Evolutionary conservation across 2,797 vertebrate genomes (phyloP).

Genomic region (Psittacula echo): DNA sequence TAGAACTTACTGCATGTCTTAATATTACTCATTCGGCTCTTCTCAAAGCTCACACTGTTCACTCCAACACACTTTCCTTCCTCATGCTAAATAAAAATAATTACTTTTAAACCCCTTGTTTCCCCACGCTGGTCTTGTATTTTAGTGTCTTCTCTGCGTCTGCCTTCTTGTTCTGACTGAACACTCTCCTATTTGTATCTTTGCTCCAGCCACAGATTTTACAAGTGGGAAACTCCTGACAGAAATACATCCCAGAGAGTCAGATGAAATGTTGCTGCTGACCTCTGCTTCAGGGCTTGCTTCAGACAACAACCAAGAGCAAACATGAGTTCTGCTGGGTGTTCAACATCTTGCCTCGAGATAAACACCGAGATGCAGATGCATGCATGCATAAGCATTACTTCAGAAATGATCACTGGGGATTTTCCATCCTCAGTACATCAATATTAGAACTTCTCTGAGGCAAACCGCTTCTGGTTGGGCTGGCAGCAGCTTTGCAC

Average conservation of each 20-base stretch:
- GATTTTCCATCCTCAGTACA: background rate
- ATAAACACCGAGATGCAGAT: background rate
- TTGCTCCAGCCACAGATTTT: background rate
- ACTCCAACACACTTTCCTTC: background rate
- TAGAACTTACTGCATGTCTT: accelerated
- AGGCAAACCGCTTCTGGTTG: background rate
- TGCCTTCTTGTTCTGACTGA: background rate
- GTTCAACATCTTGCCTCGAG: background rate
- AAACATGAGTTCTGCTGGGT: background rate
- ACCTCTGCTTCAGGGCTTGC: background rate
- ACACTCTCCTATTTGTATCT: background rate
- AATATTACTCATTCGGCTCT: background rate
- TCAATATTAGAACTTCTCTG: background rate
- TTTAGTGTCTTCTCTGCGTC: background rate
- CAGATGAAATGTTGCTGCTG: background rate
- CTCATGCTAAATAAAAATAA: background rate
- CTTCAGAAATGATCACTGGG: background rate
- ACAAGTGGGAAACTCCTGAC: background rate
- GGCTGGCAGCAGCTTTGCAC: background rate
- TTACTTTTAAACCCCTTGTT: background rate
- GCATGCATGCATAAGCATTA: background rate
- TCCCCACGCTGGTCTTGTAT: background rate
- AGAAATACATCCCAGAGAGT: background rate
- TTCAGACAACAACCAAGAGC: background rate
- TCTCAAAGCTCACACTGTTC: background rate